Percentiles rank a stretch among this genome's conserved stretches.
Conservation (phyloP, 1,140 invertebrate species). For the Cotesia glomerata region DNA sequence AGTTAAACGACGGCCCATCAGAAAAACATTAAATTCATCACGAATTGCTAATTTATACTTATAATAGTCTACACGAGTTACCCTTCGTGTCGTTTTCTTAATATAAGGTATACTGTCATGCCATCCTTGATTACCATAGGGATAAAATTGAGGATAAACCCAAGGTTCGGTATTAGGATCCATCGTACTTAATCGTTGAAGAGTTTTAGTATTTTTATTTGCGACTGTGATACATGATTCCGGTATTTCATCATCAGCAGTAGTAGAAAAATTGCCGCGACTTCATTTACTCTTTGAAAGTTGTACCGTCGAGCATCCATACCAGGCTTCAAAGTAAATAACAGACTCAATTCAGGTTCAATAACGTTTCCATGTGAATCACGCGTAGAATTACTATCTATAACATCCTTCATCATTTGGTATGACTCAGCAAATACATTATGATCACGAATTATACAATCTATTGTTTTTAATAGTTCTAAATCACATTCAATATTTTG, state of each 20-base stretch:
- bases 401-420: slow-evolving; percentile 13
- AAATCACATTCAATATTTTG: background rate
- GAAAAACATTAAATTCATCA: slow-evolving; percentile 10
- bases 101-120: slow-evolving; percentile 2
- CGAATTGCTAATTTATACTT: slow-evolving; percentile 16
- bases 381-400: background rate
- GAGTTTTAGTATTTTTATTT: slow-evolving; percentile 8
- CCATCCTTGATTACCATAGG: slow-evolving; percentile 21
- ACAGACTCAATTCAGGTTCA: slow-evolving; percentile 14
- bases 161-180: background rate
- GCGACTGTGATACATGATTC: slow-evolving; percentile 21
- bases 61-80: slow-evolving; percentile 8
- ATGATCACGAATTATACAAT: background rate
- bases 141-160: slow-evolving; percentile 23
- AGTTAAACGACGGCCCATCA: slow-evolving; percentile 2
- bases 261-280: slow-evolving; percentile 18
- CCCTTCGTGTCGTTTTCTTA: background rate
- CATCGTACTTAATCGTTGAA: slow-evolving; percentile 4
- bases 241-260: slow-evolving; percentile 23
- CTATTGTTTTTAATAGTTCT: background rate
- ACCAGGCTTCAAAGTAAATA: slow-evolving; percentile 9
- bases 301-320: slow-evolving; percentile 16
- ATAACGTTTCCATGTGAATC: background rate
- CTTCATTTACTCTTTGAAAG: slow-evolving; percentile 16
- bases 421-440: slow-evolving; percentile 15